Evolutionary conservation across 30 jellyfish, hydroid and myxozoan species (phyloP), one percentile per base, ranked within the genome.

Genomic region (Hydractinia symbiolongicarpus): DNA sequence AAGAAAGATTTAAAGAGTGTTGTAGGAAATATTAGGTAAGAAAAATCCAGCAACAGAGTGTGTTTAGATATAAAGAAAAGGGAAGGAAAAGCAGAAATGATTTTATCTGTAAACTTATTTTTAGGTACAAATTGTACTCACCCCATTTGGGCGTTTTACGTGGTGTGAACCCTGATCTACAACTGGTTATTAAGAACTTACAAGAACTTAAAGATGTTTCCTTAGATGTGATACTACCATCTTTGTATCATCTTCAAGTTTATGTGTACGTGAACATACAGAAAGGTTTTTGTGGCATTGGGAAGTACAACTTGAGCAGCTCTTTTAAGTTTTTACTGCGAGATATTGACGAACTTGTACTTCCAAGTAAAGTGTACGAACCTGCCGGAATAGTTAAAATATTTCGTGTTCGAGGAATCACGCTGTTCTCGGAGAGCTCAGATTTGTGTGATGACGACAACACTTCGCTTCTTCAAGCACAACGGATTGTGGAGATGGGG

Each of bases 141-240:
- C 44, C 76, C 13, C 53, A 44, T 60, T 50, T 60, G 54, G 85
- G 85, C 53, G 79, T 77, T 54, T 61, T 77, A 44, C 85, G 85
- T n/a, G 85, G 79, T 0, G 53, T 54, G 6, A 77, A 77, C 3
- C 76, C 15, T 30, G 95, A 83, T 40, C 86, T 90, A 15, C 97
- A 90, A 70, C 58, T 90, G 9, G 82, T 90, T 30, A 86, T 90
- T 86, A 68, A 93, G 19, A 88, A 90, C 58, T 54, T 90, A 54
- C 97, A 90, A 61, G 97, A 90, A 53, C 54, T 90, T 9, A 90
- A 82, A 56, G 97, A 90, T 54, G 91, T 94, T 8, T 49, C 94
- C 5, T 52, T 82, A 15, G 97, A 90, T 53, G 66, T 88, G 30
- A 77, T 86, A 1, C 89, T 90, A 9, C 82, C 91, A 8, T 86